Conservation (phyloP, 2,113 vertebrate species). For the Morone saxatilis region DNA sequence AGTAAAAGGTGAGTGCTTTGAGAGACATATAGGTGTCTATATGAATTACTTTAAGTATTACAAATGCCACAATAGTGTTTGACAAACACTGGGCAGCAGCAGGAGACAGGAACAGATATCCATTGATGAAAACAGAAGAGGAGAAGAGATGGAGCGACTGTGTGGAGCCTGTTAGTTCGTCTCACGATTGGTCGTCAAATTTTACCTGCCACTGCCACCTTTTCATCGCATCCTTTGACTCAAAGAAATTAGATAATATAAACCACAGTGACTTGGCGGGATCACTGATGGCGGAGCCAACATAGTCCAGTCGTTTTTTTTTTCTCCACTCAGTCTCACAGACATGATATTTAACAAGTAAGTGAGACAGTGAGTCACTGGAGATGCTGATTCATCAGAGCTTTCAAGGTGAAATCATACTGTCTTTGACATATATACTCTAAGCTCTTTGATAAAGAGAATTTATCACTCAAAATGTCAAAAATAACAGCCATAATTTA, state of each 20-base stretch:
- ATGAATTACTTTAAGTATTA: not conserved
- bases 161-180: slow-evolving; percentile 24
- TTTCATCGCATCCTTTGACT: slow-evolving; percentile 63
- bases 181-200: slow-evolving; percentile 73
- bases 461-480: not conserved
- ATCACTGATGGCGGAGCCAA: slow-evolving; percentile 12
- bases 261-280: slow-evolving; percentile 47
- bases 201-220: slow-evolving; percentile 63
- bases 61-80: slow-evolving; percentile 8
- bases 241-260: slow-evolving; percentile 51
- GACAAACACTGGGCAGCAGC: not conserved
- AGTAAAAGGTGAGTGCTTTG: not conserved
- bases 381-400: slow-evolving; percentile 22
- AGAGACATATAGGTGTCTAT: not conserved
- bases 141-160: slow-evolving; percentile 28
- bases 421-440: not conserved
- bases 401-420: not conserved
- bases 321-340: slow-evolving; percentile 52
- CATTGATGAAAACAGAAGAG: slow-evolving; percentile 57
- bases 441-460: not conserved
- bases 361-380: slow-evolving; percentile 46
- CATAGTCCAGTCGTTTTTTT: not conserved
- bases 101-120: slow-evolving; percentile 42
- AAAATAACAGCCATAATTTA: not conserved
- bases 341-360: slow-evolving; percentile 66